Conservation (phyloP, 2,888 invertebrate species). For the Pyrochroa serraticornis region DNA sequence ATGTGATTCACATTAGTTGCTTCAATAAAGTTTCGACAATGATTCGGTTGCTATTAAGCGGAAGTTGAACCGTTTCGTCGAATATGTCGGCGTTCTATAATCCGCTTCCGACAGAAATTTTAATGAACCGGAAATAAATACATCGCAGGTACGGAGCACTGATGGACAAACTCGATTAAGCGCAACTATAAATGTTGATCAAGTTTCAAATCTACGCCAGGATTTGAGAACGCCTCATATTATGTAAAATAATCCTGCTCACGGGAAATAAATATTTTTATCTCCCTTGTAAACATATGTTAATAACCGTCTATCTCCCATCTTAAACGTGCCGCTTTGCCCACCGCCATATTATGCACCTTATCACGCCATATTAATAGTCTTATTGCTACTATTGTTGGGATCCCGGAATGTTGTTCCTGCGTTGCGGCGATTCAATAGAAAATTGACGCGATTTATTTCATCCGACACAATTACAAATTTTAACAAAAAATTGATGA, state of each 20-base stretch:
- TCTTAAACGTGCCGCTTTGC: slow-evolving; percentile 22
- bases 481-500: too few species aligned
- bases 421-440: too few species aligned
- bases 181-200: slow-evolving; percentile 19
- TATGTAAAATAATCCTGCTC: slow-evolving; percentile 27
- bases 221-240: slow-evolving; percentile 17
- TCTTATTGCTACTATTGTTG: slow-evolving; percentile 10
- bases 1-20: slow-evolving; percentile 37
- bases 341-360: slow-evolving; percentile 22
- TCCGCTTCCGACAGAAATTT: neutral
- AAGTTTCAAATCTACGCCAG: slow-evolving; percentile 15
- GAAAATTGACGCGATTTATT: too few species aligned
- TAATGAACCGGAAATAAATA: neutral
- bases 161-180: slow-evolving; percentile 14
- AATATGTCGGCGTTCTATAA: neutral
- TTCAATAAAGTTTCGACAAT: slow-evolving; percentile 23
- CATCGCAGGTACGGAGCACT: slow-evolving; percentile 11
- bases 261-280: slow-evolving; percentile 29
- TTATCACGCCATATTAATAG: slow-evolving; percentile 14
- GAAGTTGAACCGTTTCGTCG: neutral
- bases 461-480: too few species aligned
- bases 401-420: neutral
- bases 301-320: slow-evolving; percentile 30
- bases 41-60: slow-evolving; percentile 1
- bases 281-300: slow-evolving; percentile 30